These are phyloP conservation scores for Gobio gobio DNA, from an alignment of 2,113 vertebrate genomes.

Conservation along the genomic window DNA sequence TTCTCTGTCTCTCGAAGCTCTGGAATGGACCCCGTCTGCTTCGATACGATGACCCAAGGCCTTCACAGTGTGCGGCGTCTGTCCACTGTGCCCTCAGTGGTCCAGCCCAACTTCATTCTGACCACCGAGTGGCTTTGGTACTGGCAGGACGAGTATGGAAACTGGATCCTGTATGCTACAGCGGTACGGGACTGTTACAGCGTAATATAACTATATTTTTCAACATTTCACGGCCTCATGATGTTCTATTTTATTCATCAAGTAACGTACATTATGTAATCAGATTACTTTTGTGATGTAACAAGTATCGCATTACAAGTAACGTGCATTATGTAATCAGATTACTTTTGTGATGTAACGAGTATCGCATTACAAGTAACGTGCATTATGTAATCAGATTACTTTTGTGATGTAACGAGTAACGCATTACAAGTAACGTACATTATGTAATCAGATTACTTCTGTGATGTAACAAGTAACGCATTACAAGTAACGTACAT, in stretches of 20 bases:
- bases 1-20: constrained; percentile 47
- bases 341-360: too few species aligned
- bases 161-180: constrained; percentile 68
- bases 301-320: too few species aligned
- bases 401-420: too few species aligned
- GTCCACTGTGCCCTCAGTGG: constrained; percentile 65
- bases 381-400: too few species aligned
- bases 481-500: too few species aligned
- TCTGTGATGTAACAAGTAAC: too few species aligned
- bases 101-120: constrained; percentile 63
- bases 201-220: background rate
- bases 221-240: background rate
- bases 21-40: constrained; percentile 47
- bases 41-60: constrained; percentile 70
- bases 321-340: too few species aligned
- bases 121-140: constrained; percentile 77
- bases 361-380: too few species aligned
- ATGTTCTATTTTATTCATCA: background rate
- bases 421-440: too few species aligned
- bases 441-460: too few species aligned
- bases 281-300: too few species aligned
- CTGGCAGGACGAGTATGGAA: constrained; percentile 73
- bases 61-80: constrained; percentile 59
- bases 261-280: too few species aligned
- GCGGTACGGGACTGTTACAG: constrained; percentile 62